Base-by-base conservation (phyloP, 2,888 invertebrate genomes). In the Hydrotaea diabolus region DNA sequence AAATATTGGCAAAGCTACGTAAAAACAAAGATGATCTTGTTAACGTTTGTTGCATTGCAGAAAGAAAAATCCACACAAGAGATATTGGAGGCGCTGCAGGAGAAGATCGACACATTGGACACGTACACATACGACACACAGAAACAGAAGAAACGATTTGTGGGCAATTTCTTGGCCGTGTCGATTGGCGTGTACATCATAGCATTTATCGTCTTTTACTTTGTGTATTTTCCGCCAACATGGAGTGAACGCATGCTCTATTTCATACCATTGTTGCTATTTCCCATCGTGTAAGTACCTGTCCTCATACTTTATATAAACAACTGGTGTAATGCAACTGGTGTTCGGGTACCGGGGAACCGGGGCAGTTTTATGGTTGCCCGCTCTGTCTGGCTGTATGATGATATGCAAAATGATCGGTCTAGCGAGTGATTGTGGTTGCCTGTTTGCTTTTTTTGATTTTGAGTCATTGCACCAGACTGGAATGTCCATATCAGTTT, bases 261-360 rank as follows among this genome's bases (percentile, higher is more conserved):
- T 91, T 95, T 96, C 15, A 94, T 95, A 80, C 97, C 97, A 19
- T 93, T 98, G 76, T 92, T 98, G 31, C 93, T 96, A 76, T 95
- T 98, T 89, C 97, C 98, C 76, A 89, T 97, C 80, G 90, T 98
- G 98, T 98, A 93, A 96, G 97, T 94, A 64, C 17, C 19, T 21
- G 23, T n/a, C 19, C 26, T 57, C 57, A 17, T 26, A 31, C 43
- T 19, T 8, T 23, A 39, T 39, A 4, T 39, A 7, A 5, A 21
- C 57, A 21, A 19, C 8, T n/a, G 7, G 17, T 57, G n/a, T n/a
- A 4, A 59, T 15, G 59, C 23, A 26, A 23, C 43, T 49, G 17
- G n/a, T 69, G 46, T 31, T 31, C 17, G 57, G 72, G 59, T 17
- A 43, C 72, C 31, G 2, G 26, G 62, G 43, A 46, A 59, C 31